Base-by-base conservation (phyloP, 1,140 invertebrate species). In the Pseudomyrmex gracilis region DNA sequence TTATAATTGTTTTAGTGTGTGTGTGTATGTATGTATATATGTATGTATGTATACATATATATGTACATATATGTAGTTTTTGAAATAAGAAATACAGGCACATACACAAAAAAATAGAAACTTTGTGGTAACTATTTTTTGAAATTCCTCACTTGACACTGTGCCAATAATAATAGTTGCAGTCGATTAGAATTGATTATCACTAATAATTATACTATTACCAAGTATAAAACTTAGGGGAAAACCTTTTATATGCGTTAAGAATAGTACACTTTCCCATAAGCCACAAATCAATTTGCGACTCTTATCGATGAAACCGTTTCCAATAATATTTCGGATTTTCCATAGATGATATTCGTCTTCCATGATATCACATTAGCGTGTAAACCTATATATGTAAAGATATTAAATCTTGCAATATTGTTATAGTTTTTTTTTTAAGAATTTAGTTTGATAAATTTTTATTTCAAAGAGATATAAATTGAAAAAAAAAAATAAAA, bases 311-410 rank as follows among this genome's bases (percentile, higher is more conserved):
- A 53, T 77, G 24, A 53, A 53, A n/a, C 8, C 53, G 12, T 66
- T 10, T 1, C 15, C 20, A 53, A 80, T 58, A 49, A 58, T 24
- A 80, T 58, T 80, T 71, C 71, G 66, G 66, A 71, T 66, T 17
- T 57, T 71, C 53, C 20, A 80, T 17, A 77, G 20, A n/a, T 70
- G 66, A 80, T 68, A 58, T 15, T 70, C 53, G 76, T 80, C 76
- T 80, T 80, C 76, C 76, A 80, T 60, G 55, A 80, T 80, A 71
- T 80, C 64, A 60, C 76, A 24, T 80, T 22, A 68, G 7, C 58
- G 20, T 78, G 71, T 70, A 34, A 67, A 78, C 22, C 64, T 43
- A 47, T 70, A 9, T 12, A 12, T 34, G 47, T 20, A 66, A 49
- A 76, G 63, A 47, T 80, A 58, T 12, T 47, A 61, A 76, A 43